phyloP scores from a whole-genome alignment of 2,113 vertebrate species.

The Pogonocichla stellata region DNA sequence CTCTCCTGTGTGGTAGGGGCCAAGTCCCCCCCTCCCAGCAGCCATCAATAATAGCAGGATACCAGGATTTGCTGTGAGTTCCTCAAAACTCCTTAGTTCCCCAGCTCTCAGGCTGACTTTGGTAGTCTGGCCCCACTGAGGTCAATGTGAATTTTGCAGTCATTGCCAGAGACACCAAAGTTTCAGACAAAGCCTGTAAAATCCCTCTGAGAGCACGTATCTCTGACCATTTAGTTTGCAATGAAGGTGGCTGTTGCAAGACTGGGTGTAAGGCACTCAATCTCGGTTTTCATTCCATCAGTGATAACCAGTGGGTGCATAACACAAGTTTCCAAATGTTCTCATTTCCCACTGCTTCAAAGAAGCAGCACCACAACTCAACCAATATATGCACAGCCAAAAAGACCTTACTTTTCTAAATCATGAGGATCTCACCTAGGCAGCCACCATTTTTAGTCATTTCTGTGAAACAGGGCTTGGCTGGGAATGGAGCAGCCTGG shows the following conservation, averaged over 20 bases:
- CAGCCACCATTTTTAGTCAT: background rate
- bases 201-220: background rate
- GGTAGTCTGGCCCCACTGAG: background rate
- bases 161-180: background rate
- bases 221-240: background rate
- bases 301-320: background rate
- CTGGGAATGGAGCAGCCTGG: background rate
- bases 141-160: background rate
- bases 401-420: background rate
- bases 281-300: background rate
- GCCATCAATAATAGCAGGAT: background rate
- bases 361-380: background rate
- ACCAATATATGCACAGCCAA: background rate
- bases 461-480: background rate
- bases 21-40: background rate
- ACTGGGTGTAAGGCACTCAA: fast-evolving
- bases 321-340: background rate
- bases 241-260: background rate
- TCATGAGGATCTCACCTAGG: background rate
- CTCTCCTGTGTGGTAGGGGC: background rate
- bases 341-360: background rate
- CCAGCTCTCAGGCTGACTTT: background rate
- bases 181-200: background rate
- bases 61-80: background rate
- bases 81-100: background rate